phyloP scores from a whole-genome alignment of 2,797 vertebrate genomes.

The Diglossa cyanea region DNA sequence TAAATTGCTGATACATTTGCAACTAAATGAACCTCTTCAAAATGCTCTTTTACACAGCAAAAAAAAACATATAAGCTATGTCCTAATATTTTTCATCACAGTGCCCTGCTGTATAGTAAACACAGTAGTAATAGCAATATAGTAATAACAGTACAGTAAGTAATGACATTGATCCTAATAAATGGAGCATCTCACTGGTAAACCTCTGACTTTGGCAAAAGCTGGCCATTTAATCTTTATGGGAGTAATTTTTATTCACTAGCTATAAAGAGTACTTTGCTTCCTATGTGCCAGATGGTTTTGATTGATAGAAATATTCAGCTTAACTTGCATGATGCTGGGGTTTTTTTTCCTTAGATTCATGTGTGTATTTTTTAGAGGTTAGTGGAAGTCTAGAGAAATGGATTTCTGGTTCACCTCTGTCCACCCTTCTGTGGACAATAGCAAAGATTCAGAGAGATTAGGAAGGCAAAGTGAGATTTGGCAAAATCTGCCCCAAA shows the following conservation, averaged over 20 bases:
- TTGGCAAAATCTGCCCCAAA: not conserved
- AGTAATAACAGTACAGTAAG: not conserved
- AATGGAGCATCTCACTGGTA: not conserved
- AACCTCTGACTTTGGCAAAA: slow-evolving; percentile 7
- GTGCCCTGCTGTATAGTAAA: not conserved
- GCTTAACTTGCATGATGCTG: not conserved
- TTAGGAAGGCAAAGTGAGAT: not conserved
- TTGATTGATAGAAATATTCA: not conserved
- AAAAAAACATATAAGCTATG: not conserved
- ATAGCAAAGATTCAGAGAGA: not conserved
- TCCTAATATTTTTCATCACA: not conserved
- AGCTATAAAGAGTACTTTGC: not conserved
- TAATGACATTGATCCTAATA: not conserved
- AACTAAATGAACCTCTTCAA: not conserved
- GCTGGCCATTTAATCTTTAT: not conserved
- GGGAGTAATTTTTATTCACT: not conserved
- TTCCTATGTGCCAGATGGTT: not conserved
- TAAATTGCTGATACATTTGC: not conserved
- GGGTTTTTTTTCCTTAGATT: not conserved
- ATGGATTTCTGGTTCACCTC: not conserved
- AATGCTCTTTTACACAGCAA: not conserved
- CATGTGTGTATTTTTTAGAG: not conserved
- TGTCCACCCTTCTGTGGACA: not conserved
- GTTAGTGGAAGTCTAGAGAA: not conserved
- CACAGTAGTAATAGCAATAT: not conserved